Evolutionary conservation across 30 jellyfish, hydroid and myxozoan species (phyloP), one percentile per base, ranked within the genome.

Genomic region (Aurelia aurita complex sp. Pacific): DNA sequence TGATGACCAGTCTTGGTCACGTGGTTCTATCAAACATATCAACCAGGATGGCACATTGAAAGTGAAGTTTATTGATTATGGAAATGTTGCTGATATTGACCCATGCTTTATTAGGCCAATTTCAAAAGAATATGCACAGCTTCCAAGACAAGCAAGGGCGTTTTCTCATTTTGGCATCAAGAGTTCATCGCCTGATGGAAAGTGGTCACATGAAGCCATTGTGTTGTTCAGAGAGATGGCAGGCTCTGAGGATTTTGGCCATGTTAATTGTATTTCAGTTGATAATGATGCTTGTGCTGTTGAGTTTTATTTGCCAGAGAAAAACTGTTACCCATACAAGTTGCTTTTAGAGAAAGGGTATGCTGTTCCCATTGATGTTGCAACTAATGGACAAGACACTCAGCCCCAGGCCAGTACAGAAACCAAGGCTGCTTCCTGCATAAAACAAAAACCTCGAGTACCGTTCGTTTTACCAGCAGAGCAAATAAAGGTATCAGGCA

Each of bases 121-220:
- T n/a, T 18, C 92, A 32, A 54, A 54, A 15, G 88, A 94, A 55
- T 74, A 73, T 36, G 17, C 78, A 16, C 1, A 32, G 43, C 80
- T 88, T 46, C 96, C 96, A 34, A 62, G 76, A 52, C 97, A 88
- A 83, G 98, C 97, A 10, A 64, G 89, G 42, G 42, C 69, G 55
- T 85, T 94, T 53, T 64, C 89, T 17, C 85, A 81, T 11, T 66
- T 18, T 76, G 91, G 88, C 36, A 68, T 83, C 52, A 34, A 53
- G 57, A 67, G 90, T 65, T n/a, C 92, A 46, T 50, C 88, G 11
- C 34, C 82, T 4, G 83, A 69, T 60, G 91, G 85, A 18, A 54
- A 35, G 13, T 91, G 98, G 98, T 62, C 98, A 11, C 77, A 81
- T 5, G 94, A 85, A 43, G 92, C 94, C 55, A 50, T 62, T 38